phyloP scores from a whole-genome alignment of 2,113 vertebrate genomes.

The Aegithalos caudatus region DNA sequence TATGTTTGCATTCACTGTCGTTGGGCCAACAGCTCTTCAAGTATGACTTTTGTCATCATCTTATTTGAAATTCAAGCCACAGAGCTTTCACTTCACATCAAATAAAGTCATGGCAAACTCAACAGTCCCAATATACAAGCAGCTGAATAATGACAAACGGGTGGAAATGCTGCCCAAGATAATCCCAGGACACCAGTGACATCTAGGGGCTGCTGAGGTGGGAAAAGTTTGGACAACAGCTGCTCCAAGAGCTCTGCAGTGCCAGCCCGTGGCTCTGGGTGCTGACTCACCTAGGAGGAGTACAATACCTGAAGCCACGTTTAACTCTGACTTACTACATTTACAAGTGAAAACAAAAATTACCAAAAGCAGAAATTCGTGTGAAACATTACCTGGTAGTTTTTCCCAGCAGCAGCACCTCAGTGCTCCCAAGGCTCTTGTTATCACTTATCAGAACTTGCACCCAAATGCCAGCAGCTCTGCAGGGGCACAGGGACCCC shows the following conservation, averaged over 20 bases:
- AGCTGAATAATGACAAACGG: not conserved
- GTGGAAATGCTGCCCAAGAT: not conserved
- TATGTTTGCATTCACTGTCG: not conserved
- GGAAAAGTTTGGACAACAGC: not conserved
- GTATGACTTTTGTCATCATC: not conserved
- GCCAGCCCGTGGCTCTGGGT: not conserved
- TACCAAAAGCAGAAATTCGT: not conserved
- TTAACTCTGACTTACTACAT: fast-evolving
- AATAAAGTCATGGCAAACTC: not conserved
- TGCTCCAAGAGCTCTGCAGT: not conserved
- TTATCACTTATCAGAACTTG: not conserved
- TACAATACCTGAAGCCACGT: not conserved
- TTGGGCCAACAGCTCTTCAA: not conserved
- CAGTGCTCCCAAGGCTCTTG: fast-evolving
- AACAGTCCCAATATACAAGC: not conserved
- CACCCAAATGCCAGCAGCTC: not conserved
- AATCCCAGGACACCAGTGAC: constrained; percentile 13
- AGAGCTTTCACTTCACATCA: not conserved
- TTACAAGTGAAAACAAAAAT: fast-evolving
- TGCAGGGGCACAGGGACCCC: not conserved
- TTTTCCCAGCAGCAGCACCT: not conserved
- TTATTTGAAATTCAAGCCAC: not conserved
- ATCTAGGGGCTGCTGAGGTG: constrained; percentile 15
- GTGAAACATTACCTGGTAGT: not conserved
- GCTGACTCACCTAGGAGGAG: not conserved